Evolutionary conservation across 2,113 vertebrate genomes (phyloP).

Genomic region (Tragulus kanchil): DNA sequence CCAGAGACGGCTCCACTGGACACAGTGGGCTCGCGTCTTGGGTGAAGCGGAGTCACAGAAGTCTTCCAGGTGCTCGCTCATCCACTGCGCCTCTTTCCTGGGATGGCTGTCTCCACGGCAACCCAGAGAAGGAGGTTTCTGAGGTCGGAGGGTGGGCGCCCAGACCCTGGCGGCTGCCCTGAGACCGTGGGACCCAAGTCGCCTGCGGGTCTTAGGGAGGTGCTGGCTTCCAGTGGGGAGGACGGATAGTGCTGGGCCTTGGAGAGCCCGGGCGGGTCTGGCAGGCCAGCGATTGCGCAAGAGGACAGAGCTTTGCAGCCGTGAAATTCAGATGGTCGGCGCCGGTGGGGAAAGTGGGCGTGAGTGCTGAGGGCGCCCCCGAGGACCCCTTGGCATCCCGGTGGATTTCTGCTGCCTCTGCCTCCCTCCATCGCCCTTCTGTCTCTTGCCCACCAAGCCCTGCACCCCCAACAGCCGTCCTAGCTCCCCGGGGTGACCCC

Average conservation of each 20-base stretch:
- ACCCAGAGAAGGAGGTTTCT: not conserved
- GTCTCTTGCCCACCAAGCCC: too few relatives aligned
- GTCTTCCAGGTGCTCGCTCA: not conserved
- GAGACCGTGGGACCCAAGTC: not conserved
- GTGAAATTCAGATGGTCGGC: not conserved
- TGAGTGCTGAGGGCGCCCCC: too few relatives aligned
- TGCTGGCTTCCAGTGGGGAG: not conserved
- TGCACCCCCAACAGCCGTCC: rapidly evolving
- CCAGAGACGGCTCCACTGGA: not conserved
- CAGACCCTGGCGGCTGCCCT: not conserved
- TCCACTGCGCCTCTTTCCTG: not conserved
- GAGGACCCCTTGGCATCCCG: rapidly evolving
- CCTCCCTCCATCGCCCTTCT: rapidly evolving
- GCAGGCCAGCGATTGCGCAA: not conserved
- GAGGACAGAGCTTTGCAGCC: not conserved
- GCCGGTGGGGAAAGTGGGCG: not conserved
- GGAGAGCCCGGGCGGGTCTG: not conserved
- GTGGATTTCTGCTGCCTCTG: not conserved
- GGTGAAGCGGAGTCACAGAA: not conserved
- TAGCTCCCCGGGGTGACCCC: not conserved
- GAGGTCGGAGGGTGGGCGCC: not conserved
- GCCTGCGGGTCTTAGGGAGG: not conserved
- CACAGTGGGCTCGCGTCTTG: rapidly evolving
- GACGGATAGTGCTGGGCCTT: rapidly evolving
- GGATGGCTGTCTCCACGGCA: not conserved